These are phyloP conservation scores for Pseudochirops cupreus DNA, from an alignment of 2,797 vertebrate genomes.

Conservation along the genomic window DNA sequence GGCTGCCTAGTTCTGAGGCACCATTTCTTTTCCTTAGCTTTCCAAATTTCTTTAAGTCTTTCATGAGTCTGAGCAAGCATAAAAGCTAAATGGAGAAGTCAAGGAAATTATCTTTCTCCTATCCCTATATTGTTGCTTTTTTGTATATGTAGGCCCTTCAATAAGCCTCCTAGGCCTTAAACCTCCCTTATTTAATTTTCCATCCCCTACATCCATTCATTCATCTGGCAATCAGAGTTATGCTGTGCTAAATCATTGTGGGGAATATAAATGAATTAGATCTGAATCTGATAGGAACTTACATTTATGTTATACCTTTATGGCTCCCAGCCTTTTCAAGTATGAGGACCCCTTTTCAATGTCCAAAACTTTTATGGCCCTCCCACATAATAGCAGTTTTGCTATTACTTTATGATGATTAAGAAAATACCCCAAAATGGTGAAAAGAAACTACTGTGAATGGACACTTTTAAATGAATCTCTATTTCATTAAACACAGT, in stretches of 20 bases:
- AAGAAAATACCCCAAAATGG: not conserved
- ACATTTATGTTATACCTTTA: not conserved
- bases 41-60: not conserved
- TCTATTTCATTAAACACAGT: not conserved
- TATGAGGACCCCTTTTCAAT: not conserved
- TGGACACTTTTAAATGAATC: not conserved
- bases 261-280: not conserved
- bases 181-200: not conserved
- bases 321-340: not conserved
- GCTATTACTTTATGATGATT: not conserved
- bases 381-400: not conserved
- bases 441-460: not conserved
- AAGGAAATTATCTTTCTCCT: not conserved
- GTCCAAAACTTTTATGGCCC: not conserved
- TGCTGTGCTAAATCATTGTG: not conserved
- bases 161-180: not conserved
- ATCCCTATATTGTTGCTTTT: not conserved
- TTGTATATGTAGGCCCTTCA: not conserved
- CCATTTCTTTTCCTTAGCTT: not conserved
- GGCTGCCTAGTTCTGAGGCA: not conserved
- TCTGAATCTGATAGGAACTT: not conserved
- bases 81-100: not conserved
- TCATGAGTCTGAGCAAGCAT: not conserved
- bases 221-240: not conserved
- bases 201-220: not conserved